Conservation (phyloP, 2,888 invertebrate species). For the Eudasyphora cyanicolor region DNA sequence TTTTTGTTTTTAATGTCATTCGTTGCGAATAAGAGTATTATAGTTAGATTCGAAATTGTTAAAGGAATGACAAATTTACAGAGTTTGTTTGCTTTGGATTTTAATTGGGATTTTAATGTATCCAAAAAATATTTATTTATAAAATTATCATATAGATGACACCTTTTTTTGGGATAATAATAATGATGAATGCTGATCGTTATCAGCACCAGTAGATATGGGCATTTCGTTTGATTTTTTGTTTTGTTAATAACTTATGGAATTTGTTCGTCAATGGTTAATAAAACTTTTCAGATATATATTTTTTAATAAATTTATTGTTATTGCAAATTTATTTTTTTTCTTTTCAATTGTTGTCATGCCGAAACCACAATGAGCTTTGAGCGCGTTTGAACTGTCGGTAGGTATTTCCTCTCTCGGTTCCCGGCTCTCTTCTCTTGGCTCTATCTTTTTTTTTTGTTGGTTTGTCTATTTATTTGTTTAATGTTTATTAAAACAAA, state of each 20-base stretch:
- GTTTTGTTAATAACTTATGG: not conserved
- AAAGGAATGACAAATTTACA: no score
- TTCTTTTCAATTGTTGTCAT: not conserved
- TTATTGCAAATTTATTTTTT: not conserved
- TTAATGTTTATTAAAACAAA: not conserved
- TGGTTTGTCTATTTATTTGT: not conserved
- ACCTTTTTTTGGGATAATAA: no score
- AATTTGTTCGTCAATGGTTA: not conserved
- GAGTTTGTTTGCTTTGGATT: no score
- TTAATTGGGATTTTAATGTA: not conserved
- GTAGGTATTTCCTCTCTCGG: no score
- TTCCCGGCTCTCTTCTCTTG: no score
- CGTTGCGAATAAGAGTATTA: no score
- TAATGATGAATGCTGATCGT: not conserved
- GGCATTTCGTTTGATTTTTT: not conserved
- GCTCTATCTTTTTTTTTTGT: no score
- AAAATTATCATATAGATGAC: not conserved
- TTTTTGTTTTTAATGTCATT: no score
- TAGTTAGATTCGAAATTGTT: no score
- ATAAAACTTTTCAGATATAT: not conserved
- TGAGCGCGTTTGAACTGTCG: no score
- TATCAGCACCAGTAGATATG: not conserved
- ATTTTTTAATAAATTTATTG: not conserved
- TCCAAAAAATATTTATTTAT: conserved; percentile 6
- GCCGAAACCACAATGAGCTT: not conserved